Conservation (phyloP, 1,140 invertebrate genomes). For the Cecropterus lyciades region DNA sequence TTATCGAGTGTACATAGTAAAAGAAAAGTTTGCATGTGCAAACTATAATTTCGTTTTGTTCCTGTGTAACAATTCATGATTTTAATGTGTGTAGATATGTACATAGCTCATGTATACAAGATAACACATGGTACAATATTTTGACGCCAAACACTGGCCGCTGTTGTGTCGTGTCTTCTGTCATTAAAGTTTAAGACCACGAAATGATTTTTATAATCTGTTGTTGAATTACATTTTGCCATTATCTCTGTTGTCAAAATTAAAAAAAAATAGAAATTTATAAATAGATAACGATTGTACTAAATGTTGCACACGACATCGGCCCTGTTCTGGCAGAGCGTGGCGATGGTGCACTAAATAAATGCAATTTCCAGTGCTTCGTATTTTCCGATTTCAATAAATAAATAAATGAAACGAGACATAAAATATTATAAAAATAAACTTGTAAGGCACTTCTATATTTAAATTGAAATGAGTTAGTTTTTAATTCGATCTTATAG, state of each 20-base stretch:
- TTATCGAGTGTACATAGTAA: too few species aligned
- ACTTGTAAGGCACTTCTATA: constrained; percentile 83
- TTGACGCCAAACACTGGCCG: too few species aligned
- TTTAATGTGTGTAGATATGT: too few species aligned
- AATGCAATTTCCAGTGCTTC: constrained; percentile 79
- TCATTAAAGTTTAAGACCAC: neutral
- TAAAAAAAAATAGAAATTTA: constrained; percentile 17
- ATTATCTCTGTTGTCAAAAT: constrained; percentile 3
- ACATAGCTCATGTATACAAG: too few species aligned
- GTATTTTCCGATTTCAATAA: constrained; percentile 47
- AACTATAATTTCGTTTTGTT: too few species aligned
- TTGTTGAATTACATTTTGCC: constrained; percentile 18
- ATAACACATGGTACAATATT: too few species aligned
- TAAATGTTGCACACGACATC: constrained; percentile 11
- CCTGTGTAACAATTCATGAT: too few species aligned
- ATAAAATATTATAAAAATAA: constrained; percentile 75
- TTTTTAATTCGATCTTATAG: constrained; percentile 44
- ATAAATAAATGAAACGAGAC: constrained; percentile 54
- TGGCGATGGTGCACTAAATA: constrained; percentile 54
- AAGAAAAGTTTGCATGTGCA: too few species aligned
- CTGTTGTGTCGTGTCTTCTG: too few species aligned
- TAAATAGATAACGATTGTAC: constrained; percentile 17
- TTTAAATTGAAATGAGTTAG: constrained; percentile 73
- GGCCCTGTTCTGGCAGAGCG: constrained; percentile 54
- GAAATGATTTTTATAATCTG: neutral